Evolutionary conservation across 2,797 vertebrate species (phyloP), one percentile per base, ranked within the genome.

Genomic region (Margarornis squamiger): DNA sequence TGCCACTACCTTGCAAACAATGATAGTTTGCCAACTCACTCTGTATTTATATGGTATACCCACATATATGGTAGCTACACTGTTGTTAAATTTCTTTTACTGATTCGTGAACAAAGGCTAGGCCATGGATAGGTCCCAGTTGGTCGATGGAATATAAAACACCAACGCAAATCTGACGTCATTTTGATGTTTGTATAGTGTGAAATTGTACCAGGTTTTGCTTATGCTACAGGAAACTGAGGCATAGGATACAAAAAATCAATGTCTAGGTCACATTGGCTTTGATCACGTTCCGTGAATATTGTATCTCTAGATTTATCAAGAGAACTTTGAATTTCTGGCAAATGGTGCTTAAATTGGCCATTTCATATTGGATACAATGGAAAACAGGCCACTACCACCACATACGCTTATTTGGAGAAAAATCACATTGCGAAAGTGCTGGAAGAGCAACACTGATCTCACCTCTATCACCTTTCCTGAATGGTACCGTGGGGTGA

Each of bases 21-120:
- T 9, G 57, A 68, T 23, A 36, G 92, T 95, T 96, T 97, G 96
- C 94, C 62, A 36, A 77, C 67, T 95, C 92, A 61, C 90, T 97
- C 92, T 95, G 82, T 97, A 81, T 96, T 95, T 95, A 88, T 97
- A 90, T 63, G 78, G 55, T 82, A 90, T 65, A 85, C 91, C 86
- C 77, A 67, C 85, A 61, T 91, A 70, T 95, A 96, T 94, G 97
- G 97, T 97, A 97, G 97, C 88, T 96, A 96, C 96, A 97, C 97
- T 97, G 97, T 97, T 86, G 94, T 97, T 94, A 94, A 92, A 76
- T 70, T 79, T 82, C 86, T 86, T 94, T 91, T 94, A 66, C 86
- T 94, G 73, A 90, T 95, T 92, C n/a, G 93, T 97, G 92, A 94
- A 93, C 89, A 83, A 93, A 95, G 58, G 78, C 45, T 88, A 84